Base-by-base conservation (phyloP, 2,113 vertebrate genomes). In the Pseudonaja textilis region DNA sequence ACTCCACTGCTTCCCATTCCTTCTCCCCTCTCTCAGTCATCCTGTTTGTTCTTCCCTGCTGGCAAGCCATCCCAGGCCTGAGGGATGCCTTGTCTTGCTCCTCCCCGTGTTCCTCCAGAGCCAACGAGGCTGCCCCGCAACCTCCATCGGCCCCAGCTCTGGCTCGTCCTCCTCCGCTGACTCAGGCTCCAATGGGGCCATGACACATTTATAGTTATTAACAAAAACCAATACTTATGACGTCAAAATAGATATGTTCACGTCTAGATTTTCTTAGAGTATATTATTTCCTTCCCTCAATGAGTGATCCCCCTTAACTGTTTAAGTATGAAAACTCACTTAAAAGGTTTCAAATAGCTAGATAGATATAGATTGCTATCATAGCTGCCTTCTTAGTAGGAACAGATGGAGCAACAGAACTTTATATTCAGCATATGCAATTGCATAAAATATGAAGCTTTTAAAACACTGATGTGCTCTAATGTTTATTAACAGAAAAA, bases 261-360 rank as follows among this genome's bases (percentile, higher is more conserved):
- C 88, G 91, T 85, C 85, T 89, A 90, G 89, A 89, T 39, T 56
- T 95, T 94, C 39, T 23, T 42, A 91, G 42, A 93, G n/a, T 90
- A 94, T 93, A 88, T 94, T 95, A 42, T 94, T 96, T 94, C 92
- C 91, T 88, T 20, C 59, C 88, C 56, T 89, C 74, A 92, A 92
- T 92, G 95, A 96, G 93, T 91, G 91, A 95, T 93, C 94, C 90
- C 94, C 23, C 96, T 96, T 39, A 96, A 96, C 96, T 97, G 96
- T 93, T 96, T 92, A 91, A 92, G 89, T 91, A 93, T 50, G 95
- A 94, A 97, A 93, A 47, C 92, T 90, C 94, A 93, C 89, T 93
- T 69, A 92, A 94, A 90, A 90, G 90, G 29, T 59, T 93, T 87
- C 54, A 85, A 0, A 89, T 90, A 93, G 59, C 88, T 91, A 81